Evolutionary conservation across 2,888 invertebrate genomes (phyloP), one percentile per base, ranked within the genome.

Genomic region (Galeruca laticollis): DNA sequence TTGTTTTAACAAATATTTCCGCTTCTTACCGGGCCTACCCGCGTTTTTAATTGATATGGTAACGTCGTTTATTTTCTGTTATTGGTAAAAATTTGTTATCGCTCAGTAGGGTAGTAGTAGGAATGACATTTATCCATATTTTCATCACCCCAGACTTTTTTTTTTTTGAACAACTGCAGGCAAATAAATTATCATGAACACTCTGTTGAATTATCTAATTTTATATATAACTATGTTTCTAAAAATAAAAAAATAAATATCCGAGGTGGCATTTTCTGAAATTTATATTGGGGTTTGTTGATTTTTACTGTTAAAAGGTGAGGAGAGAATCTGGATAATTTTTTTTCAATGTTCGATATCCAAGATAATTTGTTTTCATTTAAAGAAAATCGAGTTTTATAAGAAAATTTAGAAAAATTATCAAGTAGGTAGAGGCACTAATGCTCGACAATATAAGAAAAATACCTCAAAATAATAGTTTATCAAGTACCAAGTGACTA

Each of bases 11-110:
- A 49, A 65, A 20, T 47, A 57, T 56, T 49, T 59, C 37, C 49
- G 66, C 2, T 47, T 47, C 37, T 79, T 78, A 80, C 82, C 81
- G 81, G 81, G 81, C 77, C 79, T 59, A 10, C 8, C 47, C 21
- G 78, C 68, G 33, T 63, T 60, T 57, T 68, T 59, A 65, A 64
- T 68, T 51, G 43, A 64, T 49, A 69, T 52, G 66, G 43, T 47
- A 47, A 57, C 52, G 75, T 74, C 73, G 77, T 76, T 75, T 75
- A 80, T 76, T 80, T 78, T 79, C 80, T 82, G 81, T 82, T 82
- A 78, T 59, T 59, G 57, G 54, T 66, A 49, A 47, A 3, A 59
- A 51, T 66, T 60, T 66, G 66, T 57, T 65, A 65, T 66, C 51
- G 37, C 59, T 4, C 49, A 37, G 66, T 60, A 66, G 66, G 60